Percentiles rank a stretch among this genome's conserved stretches.
These are phyloP conservation scores for Micromesistius poutassou DNA, from an alignment of 2,797 vertebrate species.

Conservation along the genomic window DNA sequence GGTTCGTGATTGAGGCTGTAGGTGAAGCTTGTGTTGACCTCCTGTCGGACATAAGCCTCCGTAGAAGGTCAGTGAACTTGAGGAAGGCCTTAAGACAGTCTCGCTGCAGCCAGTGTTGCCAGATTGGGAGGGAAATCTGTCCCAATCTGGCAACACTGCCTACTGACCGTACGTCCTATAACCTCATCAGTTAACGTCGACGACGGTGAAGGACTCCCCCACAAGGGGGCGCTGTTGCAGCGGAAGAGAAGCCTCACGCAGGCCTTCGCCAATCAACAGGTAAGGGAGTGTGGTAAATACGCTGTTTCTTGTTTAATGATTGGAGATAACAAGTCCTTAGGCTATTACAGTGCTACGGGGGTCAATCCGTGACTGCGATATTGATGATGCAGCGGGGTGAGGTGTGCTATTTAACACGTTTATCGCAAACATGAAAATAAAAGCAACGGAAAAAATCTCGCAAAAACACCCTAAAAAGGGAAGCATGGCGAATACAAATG, in stretches of 20 bases:
- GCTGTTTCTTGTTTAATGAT: conserved; percentile 32
- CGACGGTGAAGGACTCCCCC: not conserved
- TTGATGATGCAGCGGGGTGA: conserved; percentile 15
- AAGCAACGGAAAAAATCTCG: not conserved
- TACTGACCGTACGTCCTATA: not conserved
- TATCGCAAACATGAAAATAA: not conserved
- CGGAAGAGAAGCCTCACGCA: conserved; percentile 32
- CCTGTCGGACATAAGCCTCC: not conserved
- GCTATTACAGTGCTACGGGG: conserved; percentile 30
- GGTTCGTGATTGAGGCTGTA: not conserved
- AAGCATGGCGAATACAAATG: not conserved
- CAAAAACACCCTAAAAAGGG: not conserved
- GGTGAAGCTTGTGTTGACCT: not conserved
- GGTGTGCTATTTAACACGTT: not conserved
- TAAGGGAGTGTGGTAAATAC: conserved; percentile 26
- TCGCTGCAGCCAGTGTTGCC: too few relatives aligned
- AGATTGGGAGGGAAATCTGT: too few relatives aligned
- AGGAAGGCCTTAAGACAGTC: not conserved
- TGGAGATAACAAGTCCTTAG: conserved; percentile 35
- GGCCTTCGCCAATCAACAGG: conserved; percentile 60
- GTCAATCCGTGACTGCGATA: conserved; percentile 19
- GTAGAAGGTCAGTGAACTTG: not conserved
- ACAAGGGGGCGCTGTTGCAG: conserved; percentile 72
- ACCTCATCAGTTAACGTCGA: not conserved
- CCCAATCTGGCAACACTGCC: too few relatives aligned